These are phyloP conservation scores for Botrylloides violaceus DNA, from an alignment of 23 tunicate species.

Conservation along the genomic window DNA sequence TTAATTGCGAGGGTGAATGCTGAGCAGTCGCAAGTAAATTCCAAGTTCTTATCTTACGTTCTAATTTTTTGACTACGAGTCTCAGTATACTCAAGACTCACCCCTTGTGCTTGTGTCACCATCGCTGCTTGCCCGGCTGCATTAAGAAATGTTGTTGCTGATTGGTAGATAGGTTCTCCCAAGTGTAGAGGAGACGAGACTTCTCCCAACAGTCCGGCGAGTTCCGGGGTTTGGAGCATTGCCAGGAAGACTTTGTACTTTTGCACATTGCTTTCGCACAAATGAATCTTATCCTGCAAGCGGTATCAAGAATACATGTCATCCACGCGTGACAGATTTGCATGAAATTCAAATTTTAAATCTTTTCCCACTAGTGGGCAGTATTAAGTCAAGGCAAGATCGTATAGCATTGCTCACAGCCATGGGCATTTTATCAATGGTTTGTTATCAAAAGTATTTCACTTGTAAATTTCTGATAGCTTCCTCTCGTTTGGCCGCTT, in stretches of 20 bases:
- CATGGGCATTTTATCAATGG: no score
- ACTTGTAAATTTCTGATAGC: slow-evolving; percentile 63
- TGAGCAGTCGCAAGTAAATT: no score
- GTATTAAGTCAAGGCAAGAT: no score
- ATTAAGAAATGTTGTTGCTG: slow-evolving; percentile 62
- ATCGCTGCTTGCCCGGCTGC: slow-evolving; percentile 82
- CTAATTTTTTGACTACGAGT: not conserved
- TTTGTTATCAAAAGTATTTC: no score
- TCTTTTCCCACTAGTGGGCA: not conserved
- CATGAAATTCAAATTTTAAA: not conserved
- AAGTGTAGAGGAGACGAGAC: slow-evolving; percentile 47
- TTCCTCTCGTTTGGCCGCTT: slow-evolving; percentile 47
- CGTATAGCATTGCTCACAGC: no score
- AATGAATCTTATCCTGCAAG: slow-evolving; percentile 54
- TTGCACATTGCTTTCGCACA: slow-evolving; percentile 52
- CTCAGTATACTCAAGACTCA: slow-evolving; percentile 17
- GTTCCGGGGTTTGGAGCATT: slow-evolving; percentile 45
- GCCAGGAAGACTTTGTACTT: slow-evolving; percentile 30
- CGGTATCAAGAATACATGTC: not conserved
- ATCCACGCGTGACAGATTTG: not conserved
- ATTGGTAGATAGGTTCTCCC: slow-evolving; percentile 67
- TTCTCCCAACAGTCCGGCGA: slow-evolving; percentile 58
- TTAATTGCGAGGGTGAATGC: no score
- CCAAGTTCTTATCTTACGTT: no score
- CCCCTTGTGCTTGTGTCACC: slow-evolving; percentile 81